These are phyloP conservation scores for Hemicordylus capensis DNA, from an alignment of 2,113 vertebrate species.

Conservation along the genomic window DNA sequence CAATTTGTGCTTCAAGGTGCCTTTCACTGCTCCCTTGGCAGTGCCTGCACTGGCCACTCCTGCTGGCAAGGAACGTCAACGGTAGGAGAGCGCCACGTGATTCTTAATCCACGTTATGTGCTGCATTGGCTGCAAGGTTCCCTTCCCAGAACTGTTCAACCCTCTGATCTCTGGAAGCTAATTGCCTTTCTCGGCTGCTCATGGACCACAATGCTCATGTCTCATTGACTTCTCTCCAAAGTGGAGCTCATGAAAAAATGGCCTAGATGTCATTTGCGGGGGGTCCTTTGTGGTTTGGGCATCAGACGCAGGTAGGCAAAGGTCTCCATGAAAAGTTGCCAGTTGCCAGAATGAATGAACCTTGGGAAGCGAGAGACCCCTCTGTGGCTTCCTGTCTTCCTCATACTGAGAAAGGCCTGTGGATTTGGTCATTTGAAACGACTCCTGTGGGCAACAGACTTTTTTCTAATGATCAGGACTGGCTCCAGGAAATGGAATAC, in stretches of 20 bases:
- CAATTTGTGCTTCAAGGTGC: no score
- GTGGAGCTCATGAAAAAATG: neutral
- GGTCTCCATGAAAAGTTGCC: neutral
- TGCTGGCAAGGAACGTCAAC: neutral
- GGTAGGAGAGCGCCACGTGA: neutral
- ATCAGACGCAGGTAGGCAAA: neutral
- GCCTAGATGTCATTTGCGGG: neutral
- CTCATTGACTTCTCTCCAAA: neutral
- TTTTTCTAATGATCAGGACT: neutral
- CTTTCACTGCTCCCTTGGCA: no score
- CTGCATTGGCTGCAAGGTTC: neutral
- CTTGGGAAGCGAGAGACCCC: neutral
- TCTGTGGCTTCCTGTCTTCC: neutral
- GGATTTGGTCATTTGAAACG: neutral
- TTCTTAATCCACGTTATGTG: neutral
- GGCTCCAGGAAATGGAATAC: neutral
- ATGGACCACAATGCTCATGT: neutral
- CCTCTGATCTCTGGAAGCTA: neutral
- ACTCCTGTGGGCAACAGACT: neutral
- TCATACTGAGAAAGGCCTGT: neutral
- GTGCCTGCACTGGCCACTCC: no score
- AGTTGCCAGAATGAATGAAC: neutral
- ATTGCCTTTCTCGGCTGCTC: accelerated
- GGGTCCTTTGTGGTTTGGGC: neutral
- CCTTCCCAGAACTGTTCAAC: neutral